Base-by-base conservation (phyloP, 2,113 vertebrate genomes). In the Columba janthina region DNA sequence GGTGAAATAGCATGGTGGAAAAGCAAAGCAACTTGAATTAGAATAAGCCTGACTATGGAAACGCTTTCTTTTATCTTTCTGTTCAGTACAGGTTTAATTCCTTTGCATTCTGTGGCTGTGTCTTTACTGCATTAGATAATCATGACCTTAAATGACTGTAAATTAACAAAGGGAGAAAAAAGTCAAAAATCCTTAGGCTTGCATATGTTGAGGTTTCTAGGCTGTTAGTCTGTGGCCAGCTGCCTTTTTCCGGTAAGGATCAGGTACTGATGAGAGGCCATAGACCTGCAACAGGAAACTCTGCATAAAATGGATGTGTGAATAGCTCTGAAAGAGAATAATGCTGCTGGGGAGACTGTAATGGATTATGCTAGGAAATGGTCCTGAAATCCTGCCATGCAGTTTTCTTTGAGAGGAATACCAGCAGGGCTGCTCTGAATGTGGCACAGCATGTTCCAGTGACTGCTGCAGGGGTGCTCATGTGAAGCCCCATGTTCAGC, bases 401-500 rank as follows among this genome's bases (percentile, higher is more conserved):
- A 51, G 48, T 92, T 88, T 61, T 60, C 69, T 85, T 20, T 80
- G 90, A 73, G 88, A 56, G 66, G n/a, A 72, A 67, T 51, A 40
- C 73, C 74, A 85, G 46, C 78, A 51, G 28, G 70, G 77, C 84
- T 69, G 76, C 82, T 77, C 67, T 83, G 72, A 80, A 66, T 32
- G 81, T 88, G 78, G 87, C 91, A 77, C 88, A 70, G 83, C 2
- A 0, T n/a, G 65, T 86, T 88, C 75, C 48, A 12, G 83, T 31
- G 73, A 34, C 65, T 87, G 73, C 88, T 95, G 92, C 93, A 85
- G 76, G 50, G 80, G 64, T 86, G 85, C 86, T 74, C 86, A 53
- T 81, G 69, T 58, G 79, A 90, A 93, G 71, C 56, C 29, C 79
- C 46, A 20, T 3, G 0, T 78, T 82, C 71, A 81, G 60, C 60